Evolutionary conservation across 2,888 invertebrate species (phyloP), one percentile per base, ranked within the genome.

Genomic region (Drosophila kambysellisi): DNA sequence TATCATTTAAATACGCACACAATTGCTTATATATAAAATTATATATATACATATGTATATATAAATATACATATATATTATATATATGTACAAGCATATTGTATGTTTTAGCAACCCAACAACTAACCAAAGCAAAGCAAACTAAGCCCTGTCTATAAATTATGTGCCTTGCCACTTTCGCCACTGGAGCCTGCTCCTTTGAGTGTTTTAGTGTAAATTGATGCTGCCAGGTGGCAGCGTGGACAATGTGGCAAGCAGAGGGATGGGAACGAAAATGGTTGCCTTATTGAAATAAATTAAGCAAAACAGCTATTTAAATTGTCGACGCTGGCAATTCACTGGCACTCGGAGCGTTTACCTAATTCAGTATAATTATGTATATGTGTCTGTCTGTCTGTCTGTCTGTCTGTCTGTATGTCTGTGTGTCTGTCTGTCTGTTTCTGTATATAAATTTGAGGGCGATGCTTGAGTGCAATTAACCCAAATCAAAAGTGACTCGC

Each of bases 201-300:
- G 46, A 54, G 50, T 48, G 15, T 46, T 46, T 39, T 20, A 69
- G 61, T 61, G 70, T 37, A 76, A 86, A 72, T 83, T 65, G 50
- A 76, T 75, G 75, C 50, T 57, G 65, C 59, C 76, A 73, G 71
- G 65, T 67, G 76, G 43, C 51, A 43, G 3, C 25, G 3, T 25
- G 25, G 25, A 3, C 25, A 25, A 46, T 9, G 12, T 20, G 43
- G 15, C 33, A 35, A 9, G 25, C 41, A 20, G 4, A 7, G 46
- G 46, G 35, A 20, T 46, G 48, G 32, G 50, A 41, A 46, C 17
- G 41, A 20, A 9, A 25, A 46, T 37, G 30, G 32, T 46, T 56
- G 37, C 37, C 64, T 72, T 84, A 83, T 81, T 81, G 73, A 76
- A 76, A 76, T 67, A 68, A 74, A 76, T 79, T 66, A 66, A 73